These are phyloP conservation scores for Anhinga rufa DNA, from an alignment of 2,113 vertebrate species.

Conservation along the genomic window DNA sequence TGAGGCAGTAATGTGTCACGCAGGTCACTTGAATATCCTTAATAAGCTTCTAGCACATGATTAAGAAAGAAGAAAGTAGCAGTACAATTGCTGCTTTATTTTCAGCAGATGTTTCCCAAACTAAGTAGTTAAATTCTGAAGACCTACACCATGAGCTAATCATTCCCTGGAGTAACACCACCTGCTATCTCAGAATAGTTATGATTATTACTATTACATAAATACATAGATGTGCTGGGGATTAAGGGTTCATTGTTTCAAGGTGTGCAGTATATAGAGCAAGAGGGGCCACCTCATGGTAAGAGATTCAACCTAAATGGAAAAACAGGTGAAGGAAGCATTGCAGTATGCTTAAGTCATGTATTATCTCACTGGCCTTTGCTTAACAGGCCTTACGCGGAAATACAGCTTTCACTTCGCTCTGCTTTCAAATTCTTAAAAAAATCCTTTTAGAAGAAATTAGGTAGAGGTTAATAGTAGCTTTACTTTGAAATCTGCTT, in stretches of 20 bases:
- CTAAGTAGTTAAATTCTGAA: background rate
- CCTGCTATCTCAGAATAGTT: background rate
- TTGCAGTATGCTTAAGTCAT: background rate
- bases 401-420: background rate
- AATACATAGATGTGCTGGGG: background rate
- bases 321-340: background rate
- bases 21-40: background rate
- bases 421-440: conserved; percentile 15
- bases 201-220: background rate
- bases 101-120: background rate
- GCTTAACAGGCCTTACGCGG: background rate
- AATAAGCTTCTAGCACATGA: background rate
- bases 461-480: conserved; percentile 48
- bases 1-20: background rate
- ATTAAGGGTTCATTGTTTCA: background rate
- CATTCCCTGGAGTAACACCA: background rate
- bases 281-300: background rate
- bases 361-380: background rate
- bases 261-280: background rate
- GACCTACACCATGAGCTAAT: background rate
- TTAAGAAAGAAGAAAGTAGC: background rate
- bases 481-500: conserved; percentile 61
- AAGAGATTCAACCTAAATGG: background rate
- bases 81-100: background rate
- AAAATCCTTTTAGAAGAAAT: conserved; percentile 48